Percentiles rank a stretch among this genome's conserved stretches.
These are phyloP conservation scores for Erpobdella octoculata DNA, from an alignment of 2,888 invertebrate species.

Conservation along the genomic window DNA sequence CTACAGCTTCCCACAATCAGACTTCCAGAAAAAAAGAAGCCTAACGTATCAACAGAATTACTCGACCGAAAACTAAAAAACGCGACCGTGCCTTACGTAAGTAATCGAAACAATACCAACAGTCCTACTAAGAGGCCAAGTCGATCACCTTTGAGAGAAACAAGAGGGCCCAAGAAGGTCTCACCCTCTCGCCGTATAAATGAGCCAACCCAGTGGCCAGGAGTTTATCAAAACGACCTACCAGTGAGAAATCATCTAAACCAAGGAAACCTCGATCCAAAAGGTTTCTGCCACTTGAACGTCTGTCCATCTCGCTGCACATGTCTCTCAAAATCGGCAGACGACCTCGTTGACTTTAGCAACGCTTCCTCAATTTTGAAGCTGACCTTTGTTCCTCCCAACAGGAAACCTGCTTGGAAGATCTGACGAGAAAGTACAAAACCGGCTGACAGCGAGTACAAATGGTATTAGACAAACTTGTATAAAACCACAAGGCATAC, in stretches of 20 bases:
- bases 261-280: neutral
- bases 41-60: neutral
- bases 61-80: neutral
- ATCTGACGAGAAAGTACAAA: no score
- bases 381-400: conserved; percentile 25
- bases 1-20: neutral
- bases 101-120: no score
- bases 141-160: neutral
- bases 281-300: neutral
- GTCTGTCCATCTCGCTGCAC: neutral
- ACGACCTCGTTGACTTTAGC: conserved; percentile 22
- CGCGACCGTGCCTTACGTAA: neutral
- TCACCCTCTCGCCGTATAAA: neutral
- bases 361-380: conserved; percentile 16
- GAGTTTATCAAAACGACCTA: neutral
- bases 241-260: neutral
- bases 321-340: conserved; percentile 6
- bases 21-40: neutral
- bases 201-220: neutral
- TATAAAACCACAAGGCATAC: no score
- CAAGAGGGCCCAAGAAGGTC: neutral
- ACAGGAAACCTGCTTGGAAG: conserved; percentile 11
- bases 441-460: no score
- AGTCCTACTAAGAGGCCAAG: no score
- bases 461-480: no score